Evolutionary conservation across 2,797 vertebrate species (phyloP), one percentile per base, ranked within the genome.

Genomic region (Taeniopygia guttata): DNA sequence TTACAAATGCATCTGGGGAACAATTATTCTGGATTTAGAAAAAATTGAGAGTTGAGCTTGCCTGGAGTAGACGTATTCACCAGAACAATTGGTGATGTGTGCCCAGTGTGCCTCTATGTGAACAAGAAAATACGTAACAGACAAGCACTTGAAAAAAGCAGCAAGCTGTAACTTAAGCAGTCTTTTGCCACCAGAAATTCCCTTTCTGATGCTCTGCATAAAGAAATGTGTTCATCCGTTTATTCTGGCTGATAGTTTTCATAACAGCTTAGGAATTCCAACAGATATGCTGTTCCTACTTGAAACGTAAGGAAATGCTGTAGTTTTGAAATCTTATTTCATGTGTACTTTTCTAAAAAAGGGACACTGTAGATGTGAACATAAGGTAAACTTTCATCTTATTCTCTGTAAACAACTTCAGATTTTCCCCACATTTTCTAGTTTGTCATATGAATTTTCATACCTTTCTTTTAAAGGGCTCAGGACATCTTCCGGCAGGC

Each of bases 401-500:
- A 30, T 27, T 78, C 34, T 36, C 36, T 73, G 17, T 68, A 42
- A 88, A 55, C 9, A 74, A 7, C 14, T 87, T 84, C 14, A 60
- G 22, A 79, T 23, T 81, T 75, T 40, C 25, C 8, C 22, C 4
- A 17, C 0, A 17, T 68, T 73, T 91, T 89, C 26, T 20, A 1
- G 13, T 84, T 82, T 52, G 9, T 78, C 52, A 30, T 21, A 9
- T 36, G 25, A 80, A 29, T 82, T 73, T 75, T 86, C 9, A 2
- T 88, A 4, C 20, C 16, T 91, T 63, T 95, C 21, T 95, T 95
- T 90, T 90, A n/a, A 94, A 98, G 98, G 94, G 97, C 98, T 82
- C 99, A 99, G 96, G 99, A 99, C 81, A 96, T 99, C 56, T 99
- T 99, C 91, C 98, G 99, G 14, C 98, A 99, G 95, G 99, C 99